A percentile compares a stretch with the other conserved stretches of the same genome.
phyloP scores from a whole-genome alignment of 2,113 vertebrate species.

The Eubucco bourcierii region DNA sequence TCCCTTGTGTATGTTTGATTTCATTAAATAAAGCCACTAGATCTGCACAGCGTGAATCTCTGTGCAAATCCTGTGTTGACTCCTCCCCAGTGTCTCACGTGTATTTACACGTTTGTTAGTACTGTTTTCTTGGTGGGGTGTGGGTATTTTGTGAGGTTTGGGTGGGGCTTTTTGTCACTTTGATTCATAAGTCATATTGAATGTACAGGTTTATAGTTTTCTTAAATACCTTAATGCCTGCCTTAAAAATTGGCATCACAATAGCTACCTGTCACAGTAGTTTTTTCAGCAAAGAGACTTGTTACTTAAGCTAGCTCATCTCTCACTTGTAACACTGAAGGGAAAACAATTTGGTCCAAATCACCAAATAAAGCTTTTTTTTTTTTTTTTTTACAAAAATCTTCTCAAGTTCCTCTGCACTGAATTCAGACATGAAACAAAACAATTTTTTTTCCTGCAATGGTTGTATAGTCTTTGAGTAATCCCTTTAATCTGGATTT shows the following conservation, averaged over 20 bases:
- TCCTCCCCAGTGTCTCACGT: neutral
- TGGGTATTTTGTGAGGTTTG: neutral
- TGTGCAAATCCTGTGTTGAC: neutral
- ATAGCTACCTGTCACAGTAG: neutral
- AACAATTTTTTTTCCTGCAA: neutral
- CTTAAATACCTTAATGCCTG: neutral
- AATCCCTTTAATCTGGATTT: conserved; percentile 14
- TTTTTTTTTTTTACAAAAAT: neutral
- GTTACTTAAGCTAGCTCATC: neutral
- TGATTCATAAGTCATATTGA: neutral
- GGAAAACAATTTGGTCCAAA: neutral
- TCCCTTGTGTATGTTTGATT: neutral
- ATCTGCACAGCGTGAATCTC: neutral
- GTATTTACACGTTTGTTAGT: neutral
- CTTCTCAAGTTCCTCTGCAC: neutral
- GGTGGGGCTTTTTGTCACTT: neutral
- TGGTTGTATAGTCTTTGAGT: neutral
- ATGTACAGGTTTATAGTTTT: neutral
- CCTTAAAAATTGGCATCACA: neutral
- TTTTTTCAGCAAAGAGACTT: neutral
- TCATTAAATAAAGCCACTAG: neutral
- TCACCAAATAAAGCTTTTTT: neutral
- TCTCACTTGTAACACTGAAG: neutral
- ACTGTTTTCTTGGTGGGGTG: neutral
- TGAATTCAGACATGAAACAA: neutral